Evolutionary conservation across 1,140 invertebrate species (phyloP), one percentile per base, ranked within the genome.

Genomic region (Glossosoma conforme): DNA sequence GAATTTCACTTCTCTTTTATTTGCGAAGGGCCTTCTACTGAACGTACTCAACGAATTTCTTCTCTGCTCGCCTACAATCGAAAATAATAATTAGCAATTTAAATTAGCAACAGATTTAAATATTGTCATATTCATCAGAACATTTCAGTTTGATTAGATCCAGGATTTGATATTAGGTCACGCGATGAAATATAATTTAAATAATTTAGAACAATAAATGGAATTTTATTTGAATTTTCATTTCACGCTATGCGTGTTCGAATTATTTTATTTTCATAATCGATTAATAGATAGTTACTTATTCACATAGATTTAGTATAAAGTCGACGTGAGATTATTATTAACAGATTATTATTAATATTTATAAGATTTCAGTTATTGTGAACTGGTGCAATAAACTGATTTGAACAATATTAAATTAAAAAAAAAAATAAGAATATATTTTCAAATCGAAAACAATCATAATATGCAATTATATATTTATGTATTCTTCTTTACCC

Each of bases 31-130:
- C 35, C 44, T 52, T 38, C 49, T 41, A 20, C 38, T 20, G 30
- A 52, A 52, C 2, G 42, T 50, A 35, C 44, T 51, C 6, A 59
- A 15, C 1, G 57, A 59, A 44, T 59, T 58, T 52, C 57, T 47
- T 41, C 56, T 51, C 13, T 41, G 37, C 19, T 58, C 56, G 1
- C 43, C 56, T 58, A 18, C 19, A 41, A 43, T 32, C 2, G 22
- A 44, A 52, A 18, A 36, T 37, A 13, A 52, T 24, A 4, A 35
- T 32, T 19, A 47, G 25, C 8, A 24, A 13, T 25, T 2, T 43
- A 2, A 15, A 10, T 14, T 10, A 35, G 33, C 4, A 5, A n/a
- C n/a, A n/a, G n/a, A n/a, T n/a, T n/a, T n/a, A n/a, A n/a, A n/a
- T n/a, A n/a, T n/a, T n/a, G n/a, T n/a, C n/a, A n/a, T n/a, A n/a